phyloP scores from a whole-genome alignment of 2,113 vertebrate genomes.

The Leucopsar rothschildi region DNA sequence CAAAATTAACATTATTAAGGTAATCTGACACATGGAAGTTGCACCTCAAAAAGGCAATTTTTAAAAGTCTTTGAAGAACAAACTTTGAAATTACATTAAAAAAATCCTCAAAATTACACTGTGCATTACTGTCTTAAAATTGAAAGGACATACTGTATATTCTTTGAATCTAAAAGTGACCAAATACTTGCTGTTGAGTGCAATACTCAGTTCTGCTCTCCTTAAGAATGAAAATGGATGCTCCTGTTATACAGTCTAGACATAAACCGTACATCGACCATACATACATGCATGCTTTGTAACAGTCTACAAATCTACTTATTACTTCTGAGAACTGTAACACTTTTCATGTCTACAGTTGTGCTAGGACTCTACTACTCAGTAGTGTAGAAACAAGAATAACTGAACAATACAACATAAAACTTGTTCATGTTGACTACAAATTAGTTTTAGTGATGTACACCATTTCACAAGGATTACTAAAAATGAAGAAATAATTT shows the following conservation, averaged over 20 bases:
- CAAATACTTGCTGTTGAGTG: neutral
- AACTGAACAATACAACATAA: neutral
- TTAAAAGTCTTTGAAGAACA: neutral
- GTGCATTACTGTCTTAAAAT: neutral
- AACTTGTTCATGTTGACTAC: neutral
- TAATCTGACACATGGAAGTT: neutral
- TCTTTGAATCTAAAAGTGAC: neutral
- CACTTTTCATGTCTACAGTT: neutral
- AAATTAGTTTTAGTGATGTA: neutral
- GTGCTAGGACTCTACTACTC: neutral
- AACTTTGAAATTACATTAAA: neutral
- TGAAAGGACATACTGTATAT: neutral
- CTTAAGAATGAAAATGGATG: neutral
- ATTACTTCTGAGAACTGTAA: neutral
- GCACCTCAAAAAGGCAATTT: neutral
- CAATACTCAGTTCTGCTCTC: neutral
- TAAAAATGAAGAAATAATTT: neutral
- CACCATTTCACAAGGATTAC: neutral
- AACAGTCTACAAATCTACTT: neutral
- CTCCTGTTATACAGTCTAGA: neutral
- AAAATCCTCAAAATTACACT: neutral
- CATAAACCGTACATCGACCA: too few species aligned
- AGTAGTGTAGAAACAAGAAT: neutral
- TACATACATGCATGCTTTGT: neutral
- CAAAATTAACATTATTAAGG: neutral